Evolutionary conservation across 2,888 invertebrate genomes (phyloP), one percentile per base, ranked within the genome.

Genomic region (Ennomos fuscantarius): DNA sequence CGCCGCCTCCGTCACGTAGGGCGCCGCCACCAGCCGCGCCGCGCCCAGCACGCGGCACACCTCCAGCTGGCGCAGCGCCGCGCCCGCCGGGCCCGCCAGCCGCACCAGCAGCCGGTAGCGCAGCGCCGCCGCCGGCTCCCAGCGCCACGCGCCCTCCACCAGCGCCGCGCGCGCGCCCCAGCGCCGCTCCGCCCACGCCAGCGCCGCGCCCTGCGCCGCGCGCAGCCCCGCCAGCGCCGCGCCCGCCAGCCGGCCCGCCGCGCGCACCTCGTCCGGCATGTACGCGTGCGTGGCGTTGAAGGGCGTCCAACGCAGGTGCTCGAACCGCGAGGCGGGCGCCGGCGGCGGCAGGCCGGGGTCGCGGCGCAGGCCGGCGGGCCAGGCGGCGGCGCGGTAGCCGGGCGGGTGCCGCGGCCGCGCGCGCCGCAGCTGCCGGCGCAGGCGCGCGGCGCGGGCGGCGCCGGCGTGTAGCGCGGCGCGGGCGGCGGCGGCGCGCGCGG

Each of bases 251-350:
- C 93, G 89, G 51, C 93, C 93, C 1, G 95, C 89, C 63, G 95
- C 96, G 65, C 94, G 94, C 74, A 95, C 96, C 75, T 98, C 97
- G 82, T 96, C 95, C 24, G 96, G 95, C 83, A 96, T 94, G 82
- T 96, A 96, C 37, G 96, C 94, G 81, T 98, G 97, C 12, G 96
- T 95, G 62, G 93, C 93, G 78, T 98, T 98, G 82, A 99, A 96
- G 78, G 96, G 95, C 51, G 96, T 95, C 96, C 98, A 99, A 41
- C 95, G 94, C 45, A 97, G 93, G 63, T 98, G 94, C 87, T 98
- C 97, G 89, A 89, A 90, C 65, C 88, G 81, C 67, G 12, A 95
- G 96, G 59, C 97, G n/a, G 9, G 45, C 40, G 42, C 11, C 32
- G 79, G 84, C 62, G 88, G 81, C 66, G 88, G 87, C 51, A 92